A percentile compares a stretch with the other conserved stretches of the same genome.
Conservation (phyloP, 2,113 vertebrate species). For the Varanus salvator region DNA sequence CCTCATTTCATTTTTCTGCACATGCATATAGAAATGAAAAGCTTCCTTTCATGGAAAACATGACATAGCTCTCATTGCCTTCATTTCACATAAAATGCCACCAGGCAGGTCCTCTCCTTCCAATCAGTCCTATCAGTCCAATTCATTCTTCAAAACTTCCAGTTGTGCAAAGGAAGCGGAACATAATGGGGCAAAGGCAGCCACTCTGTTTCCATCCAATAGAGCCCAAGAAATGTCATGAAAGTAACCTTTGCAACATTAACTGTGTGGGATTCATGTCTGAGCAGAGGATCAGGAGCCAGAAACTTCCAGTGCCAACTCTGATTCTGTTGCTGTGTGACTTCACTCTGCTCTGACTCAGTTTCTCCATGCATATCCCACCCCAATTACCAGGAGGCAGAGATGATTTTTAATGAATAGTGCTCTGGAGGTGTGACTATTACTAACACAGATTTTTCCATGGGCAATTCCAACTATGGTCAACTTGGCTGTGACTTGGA, state of each 20-base stretch:
- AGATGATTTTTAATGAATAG: background rate
- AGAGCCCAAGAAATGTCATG: background rate
- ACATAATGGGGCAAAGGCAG: background rate
- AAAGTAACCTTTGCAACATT: background rate
- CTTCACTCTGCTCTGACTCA: background rate
- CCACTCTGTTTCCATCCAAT: background rate
- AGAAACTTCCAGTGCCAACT: background rate
- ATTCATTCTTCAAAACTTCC: background rate
- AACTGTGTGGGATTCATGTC: constrained; percentile 15
- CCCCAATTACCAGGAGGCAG: background rate
- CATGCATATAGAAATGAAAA: background rate
- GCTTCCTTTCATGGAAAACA: background rate
- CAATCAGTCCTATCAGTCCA: background rate
- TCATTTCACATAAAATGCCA: background rate
- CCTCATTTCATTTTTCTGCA: background rate
- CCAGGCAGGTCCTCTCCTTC: background rate
- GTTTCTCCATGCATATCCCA: background rate
- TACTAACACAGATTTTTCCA: constrained; percentile 19
- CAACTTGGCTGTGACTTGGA: constrained; percentile 31
- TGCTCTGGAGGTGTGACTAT: background rate
- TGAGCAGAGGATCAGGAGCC: constrained; percentile 9
- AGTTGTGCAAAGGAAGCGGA: constrained; percentile 16
- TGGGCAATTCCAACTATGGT: constrained; percentile 38
- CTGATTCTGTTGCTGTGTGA: background rate
- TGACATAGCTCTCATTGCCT: background rate